Evolutionary conservation across 2,797 vertebrate species (phyloP), one percentile per base, ranked within the genome.

Genomic region (Coccyzus lansbergi): DNA sequence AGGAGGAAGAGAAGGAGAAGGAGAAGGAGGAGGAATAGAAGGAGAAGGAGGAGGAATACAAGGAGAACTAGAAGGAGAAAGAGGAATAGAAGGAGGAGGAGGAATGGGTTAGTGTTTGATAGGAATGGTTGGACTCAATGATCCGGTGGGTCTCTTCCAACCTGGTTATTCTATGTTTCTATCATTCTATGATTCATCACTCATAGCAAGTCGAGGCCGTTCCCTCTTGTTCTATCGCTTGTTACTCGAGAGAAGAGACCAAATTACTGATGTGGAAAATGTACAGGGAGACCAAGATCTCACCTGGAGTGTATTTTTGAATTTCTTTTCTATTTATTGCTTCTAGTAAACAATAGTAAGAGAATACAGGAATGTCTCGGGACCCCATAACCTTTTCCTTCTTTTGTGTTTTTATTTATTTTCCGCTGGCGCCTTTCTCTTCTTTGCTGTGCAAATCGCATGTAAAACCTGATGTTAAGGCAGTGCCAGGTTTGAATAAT

Each of bases 391-490:
- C 31, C 22, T 49, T 87, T 24, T 26, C 21, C 15, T 46, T 8
- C 64, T 53, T 59, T 29, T 19, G 12, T 40, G 16, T 15, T 40
- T 70, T 40, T 70, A 12, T 40, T 53, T 33, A 2, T 76, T 46
- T 72, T 63, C 36, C 63, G 33, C 15, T 3, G 33, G 15, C 34
- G 15, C 14, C 77, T 86, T 24, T 52, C 63, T n/a, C n/a, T n/a
- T n/a, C 53, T 48, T 48, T 86, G 18, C 52, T 46, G 11, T 26
- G 75, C 70, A 77, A 49, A 33, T 17, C 53, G 48, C 26, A 8
- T 1, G 0, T 25, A 6, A 46, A 26, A 4, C 29, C 2, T 20
- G 12, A 7, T 0, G 4, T 18, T 48, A 8, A 7, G 51, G 59
- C 49, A n/a, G 56, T 22, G 63, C 40, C 65, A 26, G 62, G 21